Percentiles rank a stretch among this genome's conserved stretches.
These are phyloP conservation scores for Rattus rattus DNA, from an alignment of 2,113 vertebrate genomes.

Conservation along the genomic window DNA sequence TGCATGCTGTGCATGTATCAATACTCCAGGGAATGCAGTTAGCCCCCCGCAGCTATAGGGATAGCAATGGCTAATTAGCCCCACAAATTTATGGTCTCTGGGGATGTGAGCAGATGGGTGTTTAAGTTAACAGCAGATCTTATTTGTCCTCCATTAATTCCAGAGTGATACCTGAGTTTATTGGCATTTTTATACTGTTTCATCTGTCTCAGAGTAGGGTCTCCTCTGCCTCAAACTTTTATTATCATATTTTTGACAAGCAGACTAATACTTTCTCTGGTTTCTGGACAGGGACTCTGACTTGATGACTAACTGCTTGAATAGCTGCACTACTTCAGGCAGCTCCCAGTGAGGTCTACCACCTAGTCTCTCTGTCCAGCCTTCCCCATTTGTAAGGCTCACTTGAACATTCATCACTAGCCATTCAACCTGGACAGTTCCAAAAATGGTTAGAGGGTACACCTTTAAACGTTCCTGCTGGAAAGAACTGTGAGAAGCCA, in stretches of 20 bases:
- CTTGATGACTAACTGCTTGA: background rate
- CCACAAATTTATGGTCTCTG: constrained; percentile 80
- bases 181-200: constrained; percentile 57
- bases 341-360: no score
- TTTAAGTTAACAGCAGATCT: constrained; percentile 75
- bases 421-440: background rate
- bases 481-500: background rate
- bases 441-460: background rate
- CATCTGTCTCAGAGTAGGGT: constrained; percentile 62
- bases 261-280: background rate
- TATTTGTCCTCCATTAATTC: constrained; percentile 74
- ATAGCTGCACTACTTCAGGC: no score
- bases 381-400: background rate
- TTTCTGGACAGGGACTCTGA: background rate
- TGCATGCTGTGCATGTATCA: background rate
- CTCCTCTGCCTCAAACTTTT: constrained; percentile 21
- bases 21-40: constrained; percentile 47
- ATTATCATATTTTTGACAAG: constrained; percentile 59
- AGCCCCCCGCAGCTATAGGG: constrained; percentile 75
- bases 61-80: constrained; percentile 83
- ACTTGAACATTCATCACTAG: no score
- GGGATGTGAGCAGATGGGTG: constrained; percentile 80
- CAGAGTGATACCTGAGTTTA: constrained; percentile 65
- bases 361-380: background rate
- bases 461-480: background rate